Conservation (phyloP, 2,113 vertebrate species). For the Heterocephalus glaber region DNA sequence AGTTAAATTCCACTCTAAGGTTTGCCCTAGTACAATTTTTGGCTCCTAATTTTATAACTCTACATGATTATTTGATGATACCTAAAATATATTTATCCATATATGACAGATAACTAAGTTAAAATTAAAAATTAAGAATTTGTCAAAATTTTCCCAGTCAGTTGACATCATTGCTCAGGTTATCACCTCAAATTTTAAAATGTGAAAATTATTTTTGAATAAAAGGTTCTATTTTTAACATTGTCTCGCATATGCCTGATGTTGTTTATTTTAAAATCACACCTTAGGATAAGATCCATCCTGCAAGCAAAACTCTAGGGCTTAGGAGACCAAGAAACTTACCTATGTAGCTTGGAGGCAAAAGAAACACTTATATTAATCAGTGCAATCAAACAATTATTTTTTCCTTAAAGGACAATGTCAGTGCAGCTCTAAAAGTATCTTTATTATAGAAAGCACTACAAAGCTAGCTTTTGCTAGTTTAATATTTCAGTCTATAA, state of each 20-base stretch:
- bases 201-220: neutral
- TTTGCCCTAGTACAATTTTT: neutral
- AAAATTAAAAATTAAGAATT: neutral
- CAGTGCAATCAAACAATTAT: neutral
- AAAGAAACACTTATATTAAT: neutral
- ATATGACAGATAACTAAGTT: neutral
- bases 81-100: neutral
- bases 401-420: neutral
- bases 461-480: neutral
- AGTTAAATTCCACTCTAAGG: neutral
- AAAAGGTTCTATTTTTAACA: neutral
- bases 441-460: neutral
- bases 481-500: slow-evolving; percentile 4
- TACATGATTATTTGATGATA: neutral
- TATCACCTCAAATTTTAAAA: neutral
- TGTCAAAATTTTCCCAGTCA: neutral
- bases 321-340: neutral
- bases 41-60: neutral
- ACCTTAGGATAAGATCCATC: neutral
- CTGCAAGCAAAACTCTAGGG: neutral
- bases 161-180: neutral
- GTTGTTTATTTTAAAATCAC: neutral
- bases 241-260: neutral
- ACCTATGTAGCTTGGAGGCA: neutral
- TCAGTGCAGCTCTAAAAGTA: neutral